Conservation (phyloP, 1,140 invertebrate genomes). For the Pseudomyrmex concolor region DNA sequence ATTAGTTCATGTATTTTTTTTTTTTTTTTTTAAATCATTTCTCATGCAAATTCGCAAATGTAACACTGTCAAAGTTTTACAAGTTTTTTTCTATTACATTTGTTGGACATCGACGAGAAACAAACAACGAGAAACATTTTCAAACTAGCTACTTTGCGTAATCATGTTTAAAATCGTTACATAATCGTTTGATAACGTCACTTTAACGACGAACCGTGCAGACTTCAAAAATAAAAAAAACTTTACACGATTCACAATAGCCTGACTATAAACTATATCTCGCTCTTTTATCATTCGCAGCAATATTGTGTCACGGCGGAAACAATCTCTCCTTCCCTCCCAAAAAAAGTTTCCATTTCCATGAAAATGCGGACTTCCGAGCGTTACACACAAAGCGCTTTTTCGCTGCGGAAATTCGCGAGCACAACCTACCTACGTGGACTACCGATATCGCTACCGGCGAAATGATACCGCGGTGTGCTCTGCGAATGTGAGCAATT, state of each 20-base stretch:
- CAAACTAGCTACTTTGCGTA: too few species aligned
- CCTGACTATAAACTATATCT: slow-evolving; percentile 2
- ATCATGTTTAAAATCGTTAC: too few species aligned
- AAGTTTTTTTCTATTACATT: too few species aligned
- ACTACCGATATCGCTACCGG: neutral
- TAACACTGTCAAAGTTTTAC: neutral
- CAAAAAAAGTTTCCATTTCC: slow-evolving; percentile 39
- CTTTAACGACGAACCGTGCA: neutral
- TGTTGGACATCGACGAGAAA: too few species aligned
- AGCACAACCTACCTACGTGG: neutral
- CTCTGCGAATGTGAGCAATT: slow-evolving; percentile 12
- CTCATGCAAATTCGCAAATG: too few species aligned
- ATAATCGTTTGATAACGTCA: neutral
- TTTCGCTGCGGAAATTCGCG: slow-evolving; percentile 11
- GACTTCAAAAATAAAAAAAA: slow-evolving; percentile 22
- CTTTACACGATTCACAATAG: slow-evolving; percentile 7
- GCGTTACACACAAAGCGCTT: slow-evolving; percentile 21
- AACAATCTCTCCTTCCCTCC: neutral
- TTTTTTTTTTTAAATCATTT: too few species aligned
- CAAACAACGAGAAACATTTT: too few species aligned
- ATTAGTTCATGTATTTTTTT: too few species aligned
- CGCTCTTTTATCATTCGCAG: slow-evolving; percentile 2
- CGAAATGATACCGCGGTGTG: slow-evolving; percentile 12
- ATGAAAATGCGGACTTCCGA: slow-evolving; percentile 43
- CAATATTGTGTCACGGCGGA: slow-evolving; percentile 27